Conservation (phyloP, 2,113 vertebrate species). For the Numenius arquata region DNA sequence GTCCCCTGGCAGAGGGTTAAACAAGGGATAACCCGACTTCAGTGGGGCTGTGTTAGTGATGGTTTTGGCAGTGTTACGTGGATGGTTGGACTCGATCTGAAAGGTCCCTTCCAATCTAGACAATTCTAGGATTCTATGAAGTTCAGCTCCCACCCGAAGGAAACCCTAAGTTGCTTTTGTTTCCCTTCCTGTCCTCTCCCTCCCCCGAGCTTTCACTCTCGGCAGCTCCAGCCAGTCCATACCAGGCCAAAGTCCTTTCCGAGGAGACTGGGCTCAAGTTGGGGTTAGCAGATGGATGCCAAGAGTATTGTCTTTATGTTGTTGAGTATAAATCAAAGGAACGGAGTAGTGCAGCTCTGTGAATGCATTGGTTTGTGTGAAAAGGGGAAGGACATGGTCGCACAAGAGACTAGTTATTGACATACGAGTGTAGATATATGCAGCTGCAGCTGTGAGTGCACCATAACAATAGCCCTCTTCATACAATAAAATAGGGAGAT, state of each 20-base stretch:
- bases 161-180: background rate
- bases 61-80: background rate
- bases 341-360: background rate
- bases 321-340: background rate
- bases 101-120: background rate
- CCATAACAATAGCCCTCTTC: background rate
- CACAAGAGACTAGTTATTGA: background rate
- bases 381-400: background rate
- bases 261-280: background rate
- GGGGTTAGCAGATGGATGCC: background rate
- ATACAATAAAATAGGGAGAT: background rate
- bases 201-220: fast-evolving
- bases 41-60: background rate
- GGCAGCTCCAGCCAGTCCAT: background rate
- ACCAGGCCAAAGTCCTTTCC: background rate
- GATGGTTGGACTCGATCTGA: background rate
- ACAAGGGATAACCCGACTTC: background rate
- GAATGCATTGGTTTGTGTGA: background rate
- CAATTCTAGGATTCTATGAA: background rate
- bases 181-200: background rate
- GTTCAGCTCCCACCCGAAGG: background rate
- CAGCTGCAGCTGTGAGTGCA: background rate
- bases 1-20: background rate
- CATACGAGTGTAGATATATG: background rate
- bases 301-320: background rate